Evolutionary conservation across 2,888 invertebrate species (phyloP).

Genomic region (Calameuta idolon): DNA sequence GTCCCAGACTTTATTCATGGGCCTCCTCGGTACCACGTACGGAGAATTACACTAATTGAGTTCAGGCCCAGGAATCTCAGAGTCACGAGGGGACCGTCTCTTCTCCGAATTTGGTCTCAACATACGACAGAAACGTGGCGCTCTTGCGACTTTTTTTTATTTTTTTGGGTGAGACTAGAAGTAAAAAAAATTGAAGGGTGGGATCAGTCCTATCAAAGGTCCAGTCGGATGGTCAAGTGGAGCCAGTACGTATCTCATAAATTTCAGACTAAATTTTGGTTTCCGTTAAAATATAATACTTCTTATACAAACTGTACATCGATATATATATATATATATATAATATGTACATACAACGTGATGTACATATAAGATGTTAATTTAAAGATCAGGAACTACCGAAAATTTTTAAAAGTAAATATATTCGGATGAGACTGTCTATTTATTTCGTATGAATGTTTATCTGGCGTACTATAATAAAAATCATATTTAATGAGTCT

Average conservation of each 20-base stretch:
- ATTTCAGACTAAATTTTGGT: background rate
- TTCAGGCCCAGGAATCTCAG: conserved; percentile 10
- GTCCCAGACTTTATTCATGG: background rate
- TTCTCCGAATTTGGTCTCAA: background rate
- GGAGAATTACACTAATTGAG: conserved; percentile 27
- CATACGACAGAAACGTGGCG: background rate
- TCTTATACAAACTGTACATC: background rate
- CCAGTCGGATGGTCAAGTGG: background rate
- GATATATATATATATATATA: no score
- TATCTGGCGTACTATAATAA: background rate
- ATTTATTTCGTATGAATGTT: background rate
- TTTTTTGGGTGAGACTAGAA: background rate
- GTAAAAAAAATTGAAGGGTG: background rate
- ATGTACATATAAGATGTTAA: background rate
- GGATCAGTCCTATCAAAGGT: background rate
- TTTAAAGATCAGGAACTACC: no score
- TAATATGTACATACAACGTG: no score
- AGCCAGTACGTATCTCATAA: background rate
- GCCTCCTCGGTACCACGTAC: conserved; percentile 20
- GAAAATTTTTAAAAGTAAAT: background rate
- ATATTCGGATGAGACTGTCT: background rate
- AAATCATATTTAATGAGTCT: background rate
- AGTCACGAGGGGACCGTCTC: background rate
- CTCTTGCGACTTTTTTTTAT: background rate
- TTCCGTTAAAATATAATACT: background rate